Base-by-base conservation (phyloP, 1,140 invertebrate species). In the Drosophila rufa region DNA sequence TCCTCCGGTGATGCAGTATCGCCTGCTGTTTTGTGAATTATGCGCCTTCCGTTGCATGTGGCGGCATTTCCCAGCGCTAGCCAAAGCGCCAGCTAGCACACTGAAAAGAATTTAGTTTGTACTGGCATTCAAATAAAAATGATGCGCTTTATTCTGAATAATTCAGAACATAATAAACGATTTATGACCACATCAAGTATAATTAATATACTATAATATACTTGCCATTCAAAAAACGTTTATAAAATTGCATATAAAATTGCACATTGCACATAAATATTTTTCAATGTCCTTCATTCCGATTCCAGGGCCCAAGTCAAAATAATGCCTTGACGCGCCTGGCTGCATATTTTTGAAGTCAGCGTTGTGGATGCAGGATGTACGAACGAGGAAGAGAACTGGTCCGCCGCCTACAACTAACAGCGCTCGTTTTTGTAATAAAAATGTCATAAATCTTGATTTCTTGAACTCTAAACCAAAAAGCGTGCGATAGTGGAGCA, bases 391-490 rank as follows among this genome's bases (percentile, higher is more conserved):
- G n/a, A 15, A 15, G 42, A 8, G 38, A 36, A n/a, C 42, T 25
- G 53, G 74, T 68, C 64, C 84, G 68, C 67, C 84, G 76, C 80
- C 76, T 68, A 80, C 80, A 80, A 89, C 84, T 80, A 84, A 78
- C 74, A 56, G 47, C 80, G 77, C 68, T 90, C 85, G 84, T 89
- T 84, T 87, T 90, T 89, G 70, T 73, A 91, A 91, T 91, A 91
- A 91, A 91, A 91, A 91, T 89, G 89, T 87, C 90, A 91, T 91
- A 91, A 92, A 91, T 91, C 89, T 91, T 91, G 81, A 91, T 91
- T 91, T 84, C 90, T 91, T 79, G 62, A 79, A 76, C 84, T 78
- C 75, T 85, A 89, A 85, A 89, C 80, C 82, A 79, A 79, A 87
- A 79, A 90, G 84, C 81, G 77, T 89, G 81, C 81, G 80, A 84